Conservation (phyloP, 1,140 invertebrate species). For the Dendrolimus punctatus region DNA sequence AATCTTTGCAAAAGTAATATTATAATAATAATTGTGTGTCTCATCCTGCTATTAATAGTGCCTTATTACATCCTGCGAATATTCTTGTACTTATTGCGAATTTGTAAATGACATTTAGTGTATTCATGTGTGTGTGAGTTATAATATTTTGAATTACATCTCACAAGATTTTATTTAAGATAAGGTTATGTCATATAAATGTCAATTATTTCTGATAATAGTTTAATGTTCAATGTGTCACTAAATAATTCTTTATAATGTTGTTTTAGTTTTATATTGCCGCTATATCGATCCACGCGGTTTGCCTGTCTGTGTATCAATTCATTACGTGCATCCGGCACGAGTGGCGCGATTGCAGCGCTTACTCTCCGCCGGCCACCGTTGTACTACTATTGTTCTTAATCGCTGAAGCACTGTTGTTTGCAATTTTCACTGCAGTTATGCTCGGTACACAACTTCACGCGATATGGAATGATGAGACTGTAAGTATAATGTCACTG, state of each 20-base stretch:
- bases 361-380: constrained; percentile 94
- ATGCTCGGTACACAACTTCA: constrained; percentile 98
- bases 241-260: neutral
- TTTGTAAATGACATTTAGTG: too few species aligned
- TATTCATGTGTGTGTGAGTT: too few species aligned
- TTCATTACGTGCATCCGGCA: constrained; percentile 94
- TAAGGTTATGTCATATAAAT: too few species aligned
- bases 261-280: constrained; percentile 96
- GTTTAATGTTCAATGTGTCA: too few species aligned
- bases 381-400: constrained; percentile 96
- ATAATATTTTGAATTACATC: too few species aligned
- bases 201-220: too few species aligned
- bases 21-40: too few species aligned
- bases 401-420: constrained; percentile 96
- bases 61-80: too few species aligned
- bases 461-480: constrained; percentile 99
- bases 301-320: constrained; percentile 93
- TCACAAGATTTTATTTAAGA: too few species aligned
- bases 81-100: too few species aligned
- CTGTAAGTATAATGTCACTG: constrained; percentile 75
- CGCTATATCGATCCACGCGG: constrained; percentile 93
- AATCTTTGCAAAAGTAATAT: too few species aligned
- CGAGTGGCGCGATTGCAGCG: constrained; percentile 96
- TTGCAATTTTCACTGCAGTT: constrained; percentile 98
- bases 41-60: too few species aligned